These are phyloP conservation scores for Tyrannus savana DNA, from an alignment of 2,113 vertebrate species.

Conservation along the genomic window DNA sequence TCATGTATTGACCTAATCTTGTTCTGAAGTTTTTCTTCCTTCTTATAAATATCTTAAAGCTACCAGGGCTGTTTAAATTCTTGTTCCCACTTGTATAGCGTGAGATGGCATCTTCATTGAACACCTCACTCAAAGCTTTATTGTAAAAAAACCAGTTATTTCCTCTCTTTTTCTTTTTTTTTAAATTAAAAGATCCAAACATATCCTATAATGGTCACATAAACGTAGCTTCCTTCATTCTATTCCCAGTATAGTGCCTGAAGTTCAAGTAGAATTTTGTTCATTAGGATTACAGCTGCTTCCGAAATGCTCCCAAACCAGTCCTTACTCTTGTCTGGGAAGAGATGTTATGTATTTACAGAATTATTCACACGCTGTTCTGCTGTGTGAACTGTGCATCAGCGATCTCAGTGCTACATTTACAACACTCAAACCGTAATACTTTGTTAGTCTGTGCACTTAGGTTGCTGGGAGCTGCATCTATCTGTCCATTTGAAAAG, in stretches of 20 bases:
- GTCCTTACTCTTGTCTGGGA: not conserved
- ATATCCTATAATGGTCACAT: not conserved
- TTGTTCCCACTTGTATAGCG: not conserved
- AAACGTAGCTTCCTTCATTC: not conserved
- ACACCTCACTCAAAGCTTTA: not conserved
- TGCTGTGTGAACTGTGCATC: not conserved
- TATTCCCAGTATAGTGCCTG: not conserved
- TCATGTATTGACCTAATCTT: not conserved
- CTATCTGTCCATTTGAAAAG: not conserved
- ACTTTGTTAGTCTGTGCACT: not conserved
- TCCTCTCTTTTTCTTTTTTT: not conserved
- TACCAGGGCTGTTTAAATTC: not conserved
- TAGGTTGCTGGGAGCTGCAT: not conserved
- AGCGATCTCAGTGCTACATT: not conserved
- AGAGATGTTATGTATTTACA: not conserved
- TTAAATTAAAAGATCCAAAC: not conserved
- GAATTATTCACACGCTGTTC: not conserved
- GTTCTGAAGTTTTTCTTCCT: not conserved
- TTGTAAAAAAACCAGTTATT: not conserved
- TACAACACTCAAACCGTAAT: not conserved
- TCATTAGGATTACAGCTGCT: not conserved
- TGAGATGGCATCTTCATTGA: not conserved
- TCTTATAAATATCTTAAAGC: not conserved
- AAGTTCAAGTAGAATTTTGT: not conserved
- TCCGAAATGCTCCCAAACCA: not conserved